Evolutionary conservation across 2,888 invertebrate genomes (phyloP), one percentile per base, ranked within the genome.

Genomic region (Aplocera efformata): DNA sequence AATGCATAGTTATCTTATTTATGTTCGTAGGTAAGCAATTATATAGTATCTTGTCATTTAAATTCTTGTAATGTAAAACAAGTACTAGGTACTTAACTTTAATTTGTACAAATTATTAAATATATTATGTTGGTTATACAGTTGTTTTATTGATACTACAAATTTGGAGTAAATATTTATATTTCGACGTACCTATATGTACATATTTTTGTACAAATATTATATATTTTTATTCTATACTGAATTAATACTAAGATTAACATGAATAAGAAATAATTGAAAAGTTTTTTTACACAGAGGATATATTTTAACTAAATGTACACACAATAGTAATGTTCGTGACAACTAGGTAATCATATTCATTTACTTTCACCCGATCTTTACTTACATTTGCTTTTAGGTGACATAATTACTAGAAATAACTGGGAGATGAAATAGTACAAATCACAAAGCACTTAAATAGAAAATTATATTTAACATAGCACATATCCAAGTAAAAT

Each of bases 21-120:
- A 55, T 55, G 43, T 43, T 40, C 9, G 10, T 48, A 51, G 43
- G 26, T 47, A 39, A 36, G 38, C 9, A 32, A 31, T 28, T 43
- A 32, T 32, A 35, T 56, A 54, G 58, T 55, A 17, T 17, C 13
- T 17, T 17, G 13, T 17, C 13, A 17, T 17, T 17, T 17, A 17
- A 17, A 17, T 3, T 17, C 5, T 17, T 17, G 13, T 17, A 17
- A 17, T 17, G 2, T 17, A 17, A 54, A 62, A 60, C 50, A 54
- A 77, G 79, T 83, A 79, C 77, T 79, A 77, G 76, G 74, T 78
- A 80, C 75, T 72, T 72, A 52, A 63, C 55, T 69, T 72, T 70
- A 72, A 69, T 73, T 67, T 84, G 83, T 84, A 85, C 81, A 85
- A 84, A 84, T 75, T 68, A 73, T 73, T 71, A 69, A 84, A 74